phyloP scores from a whole-genome alignment of 2,113 vertebrate species.

The Callocephalon fimbriatum region DNA sequence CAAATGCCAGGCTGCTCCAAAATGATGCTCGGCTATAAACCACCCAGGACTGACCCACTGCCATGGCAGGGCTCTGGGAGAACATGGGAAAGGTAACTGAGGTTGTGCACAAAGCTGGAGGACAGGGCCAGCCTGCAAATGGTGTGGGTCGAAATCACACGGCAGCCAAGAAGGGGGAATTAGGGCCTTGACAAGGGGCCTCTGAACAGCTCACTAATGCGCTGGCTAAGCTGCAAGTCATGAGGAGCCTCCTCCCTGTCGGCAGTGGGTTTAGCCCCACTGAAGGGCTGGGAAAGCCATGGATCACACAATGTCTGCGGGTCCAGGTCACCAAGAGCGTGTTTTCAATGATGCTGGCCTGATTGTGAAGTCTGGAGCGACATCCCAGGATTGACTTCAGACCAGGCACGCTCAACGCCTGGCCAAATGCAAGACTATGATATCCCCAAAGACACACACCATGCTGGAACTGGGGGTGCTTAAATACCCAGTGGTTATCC shows the following conservation, averaged over 20 bases:
- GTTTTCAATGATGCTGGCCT: not conserved
- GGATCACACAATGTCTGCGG: not conserved
- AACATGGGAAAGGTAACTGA: not conserved
- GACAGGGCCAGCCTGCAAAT: not conserved
- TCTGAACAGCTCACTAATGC: not conserved
- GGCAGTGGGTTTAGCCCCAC: not conserved
- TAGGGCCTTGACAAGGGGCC: not conserved
- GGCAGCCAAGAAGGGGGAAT: not conserved
- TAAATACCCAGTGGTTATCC: fast-evolving
- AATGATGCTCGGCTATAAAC: not conserved
- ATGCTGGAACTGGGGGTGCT: not conserved
- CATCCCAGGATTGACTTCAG: not conserved
- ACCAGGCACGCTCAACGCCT: not conserved
- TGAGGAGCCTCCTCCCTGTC: not conserved
- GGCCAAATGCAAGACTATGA: not conserved
- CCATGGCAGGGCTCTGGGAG: fast-evolving
- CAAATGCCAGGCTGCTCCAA: not conserved
- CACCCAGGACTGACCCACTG: fast-evolving
- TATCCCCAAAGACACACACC: fast-evolving
- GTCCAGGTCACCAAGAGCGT: not conserved
- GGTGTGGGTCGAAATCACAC: not conserved
- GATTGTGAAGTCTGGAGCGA: not conserved
- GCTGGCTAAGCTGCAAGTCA: not conserved
- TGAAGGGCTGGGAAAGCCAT: not conserved
- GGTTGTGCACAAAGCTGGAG: not conserved